Evolutionary conservation across 2,888 invertebrate species (phyloP).

Genomic region (Boloria selene): DNA sequence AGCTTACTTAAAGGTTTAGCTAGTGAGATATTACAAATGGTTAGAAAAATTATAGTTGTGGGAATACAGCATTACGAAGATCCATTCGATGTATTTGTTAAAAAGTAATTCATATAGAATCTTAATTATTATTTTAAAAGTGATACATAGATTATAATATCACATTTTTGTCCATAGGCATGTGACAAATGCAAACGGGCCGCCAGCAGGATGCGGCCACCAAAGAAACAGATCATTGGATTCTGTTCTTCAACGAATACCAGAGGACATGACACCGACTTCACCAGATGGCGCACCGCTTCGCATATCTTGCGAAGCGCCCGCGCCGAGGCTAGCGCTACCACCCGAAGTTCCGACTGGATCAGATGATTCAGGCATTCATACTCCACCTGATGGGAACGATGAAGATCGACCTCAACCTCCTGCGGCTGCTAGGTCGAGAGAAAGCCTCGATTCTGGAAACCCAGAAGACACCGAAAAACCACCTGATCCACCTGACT

Average conservation of each 20-base stretch:
- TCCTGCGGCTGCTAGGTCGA: slow-evolving; percentile 83
- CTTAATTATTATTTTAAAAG: slow-evolving; percentile 39
- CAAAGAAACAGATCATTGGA: slow-evolving; percentile 95
- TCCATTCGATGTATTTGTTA: slow-evolving; percentile 69
- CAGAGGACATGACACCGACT: slow-evolving; percentile 88
- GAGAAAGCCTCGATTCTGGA: slow-evolving; percentile 89
- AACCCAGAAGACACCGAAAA: slow-evolving; percentile 84
- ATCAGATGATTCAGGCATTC: slow-evolving; percentile 91
- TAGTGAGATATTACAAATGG: slow-evolving; percentile 58
- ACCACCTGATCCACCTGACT: slow-evolving; percentile 72
- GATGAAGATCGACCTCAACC: slow-evolving; percentile 78
- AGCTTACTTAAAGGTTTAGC: slow-evolving; percentile 41
- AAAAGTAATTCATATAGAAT: neutral
- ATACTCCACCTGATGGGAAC: slow-evolving; percentile 69
- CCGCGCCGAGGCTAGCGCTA: slow-evolving; percentile 82
- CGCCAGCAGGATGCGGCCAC: slow-evolving; percentile 84
- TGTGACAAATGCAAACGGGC: slow-evolving; percentile 74
- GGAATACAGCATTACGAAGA: slow-evolving; percentile 76
- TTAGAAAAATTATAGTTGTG: slow-evolving; percentile 75
- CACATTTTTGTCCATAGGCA: slow-evolving; percentile 66
- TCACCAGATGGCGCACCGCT: slow-evolving; percentile 73
- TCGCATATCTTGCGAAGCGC: slow-evolving; percentile 63
- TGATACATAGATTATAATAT: slow-evolving; percentile 34
- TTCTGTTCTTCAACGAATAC: slow-evolving; percentile 93
- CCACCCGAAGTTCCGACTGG: slow-evolving; percentile 81